Base-by-base conservation (phyloP, 2,113 vertebrate genomes). In the Ailuropoda melanoleuca region DNA sequence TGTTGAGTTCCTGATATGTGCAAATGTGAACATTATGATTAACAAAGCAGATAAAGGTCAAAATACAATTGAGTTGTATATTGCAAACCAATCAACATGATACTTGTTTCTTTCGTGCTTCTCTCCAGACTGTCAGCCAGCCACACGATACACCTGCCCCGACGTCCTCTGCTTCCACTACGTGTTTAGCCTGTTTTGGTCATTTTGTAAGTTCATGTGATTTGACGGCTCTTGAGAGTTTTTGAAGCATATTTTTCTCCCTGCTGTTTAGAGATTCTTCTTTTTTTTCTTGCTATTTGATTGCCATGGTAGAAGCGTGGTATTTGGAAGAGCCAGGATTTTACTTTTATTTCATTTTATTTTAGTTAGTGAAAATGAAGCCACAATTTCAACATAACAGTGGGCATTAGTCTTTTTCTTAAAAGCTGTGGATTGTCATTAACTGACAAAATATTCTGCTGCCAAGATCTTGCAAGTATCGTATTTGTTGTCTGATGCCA, bases 401-500 rank as follows among this genome's bases (percentile, higher is more conserved):
- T 96, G 94, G 95, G 97, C 98, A 98, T 98, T 98, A 98, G 98
- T 98, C 97, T 97, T 98, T 98, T 99, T 97, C 98, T 98, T 98
- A 97, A 99, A 99, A 99, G 98, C 98, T 98, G 98, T 98, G 97
- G 97, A 98, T 98, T 98, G 98, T 98, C 98, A 98, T 98, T 99
- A 98, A 98, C 98, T 98, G 98, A 99, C 97, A 99, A 98, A 96
- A 98, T 98, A 98, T 92, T 97, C 87, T 4, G 18, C 98, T 99
- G 99, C 98, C 99, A 99, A 99, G 97, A 99, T 98, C 98, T 98
- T 98, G 97, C 97, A 98, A 99, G 98, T 97, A 99, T 98, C 98
- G 97, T 98, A 98, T 98, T 98, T 99, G 98, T 98, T 99, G 98
- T 98, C 97, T 98, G 98, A 98, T 99, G 99, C 99, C 99, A 99